Evolutionary conservation across 2,113 vertebrate species (phyloP).

Genomic region (Rynchops niger): DNA sequence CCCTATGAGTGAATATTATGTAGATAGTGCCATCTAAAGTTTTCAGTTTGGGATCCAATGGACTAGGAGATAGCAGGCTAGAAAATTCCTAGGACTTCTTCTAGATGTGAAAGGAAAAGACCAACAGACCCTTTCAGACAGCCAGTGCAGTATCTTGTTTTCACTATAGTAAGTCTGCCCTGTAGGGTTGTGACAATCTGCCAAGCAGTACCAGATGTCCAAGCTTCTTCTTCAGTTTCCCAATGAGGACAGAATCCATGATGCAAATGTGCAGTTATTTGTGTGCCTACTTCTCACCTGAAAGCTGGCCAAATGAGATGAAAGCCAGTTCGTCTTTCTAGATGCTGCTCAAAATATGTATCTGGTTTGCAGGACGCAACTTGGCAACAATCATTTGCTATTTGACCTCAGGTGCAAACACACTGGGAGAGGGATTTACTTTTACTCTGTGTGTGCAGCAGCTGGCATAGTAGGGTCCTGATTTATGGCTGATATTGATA

Average conservation of each 20-base stretch:
- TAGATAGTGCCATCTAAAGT: background rate
- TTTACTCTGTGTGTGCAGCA: background rate
- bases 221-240: background rate
- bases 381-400: background rate
- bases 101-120: background rate
- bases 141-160: background rate
- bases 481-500: background rate
- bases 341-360: background rate
- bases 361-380: background rate
- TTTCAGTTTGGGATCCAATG: background rate
- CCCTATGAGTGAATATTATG: background rate
- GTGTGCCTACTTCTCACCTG: background rate
- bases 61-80: background rate
- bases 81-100: background rate
- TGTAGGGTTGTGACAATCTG: background rate
- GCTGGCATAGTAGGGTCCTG: background rate
- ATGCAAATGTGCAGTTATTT: background rate
- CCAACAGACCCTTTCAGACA: background rate
- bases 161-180: background rate
- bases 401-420: background rate
- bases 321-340: background rate
- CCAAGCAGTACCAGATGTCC: background rate
- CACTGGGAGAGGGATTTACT: background rate
- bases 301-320: background rate
- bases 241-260: background rate